Evolutionary conservation across 2,113 vertebrate genomes (phyloP), one percentile per base, ranked within the genome.

Genomic region (Haemorhous mexicanus): DNA sequence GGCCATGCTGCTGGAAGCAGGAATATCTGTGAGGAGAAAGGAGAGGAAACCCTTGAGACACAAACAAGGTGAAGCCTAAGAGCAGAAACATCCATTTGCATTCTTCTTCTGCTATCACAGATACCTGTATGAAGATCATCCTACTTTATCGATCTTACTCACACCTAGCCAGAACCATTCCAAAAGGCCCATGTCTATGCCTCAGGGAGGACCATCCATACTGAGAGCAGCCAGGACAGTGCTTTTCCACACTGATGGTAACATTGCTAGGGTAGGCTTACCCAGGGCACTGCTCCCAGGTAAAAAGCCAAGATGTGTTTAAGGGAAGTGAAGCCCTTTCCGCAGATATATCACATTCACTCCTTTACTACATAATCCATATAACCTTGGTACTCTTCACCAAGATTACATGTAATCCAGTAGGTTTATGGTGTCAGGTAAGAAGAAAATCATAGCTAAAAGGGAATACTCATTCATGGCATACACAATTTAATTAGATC

Each of bases 1-100:
- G 56, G 99, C 98, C 99, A 99, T 99, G 70, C 67, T 87, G 77
- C 89, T 93, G 78, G 62, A 79, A 81, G 85, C 88, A 93, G 75
- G 53, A 91, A 19, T 90, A 83, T 90, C 98, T 98, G 79, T 52
- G 61, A 55, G 46, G 47, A 96, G 50, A 74, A 80, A 94, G 70
- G 21, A 95, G 33, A 43, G 92, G 18, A 32, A 91, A 75, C 33
- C 43, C 59, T 12, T 85, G 35, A 94, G 62, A 67, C 5, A 68
- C 2, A 70, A 87, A 30, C 6, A 87, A 70, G 16, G 13, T 56
- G 20, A 70, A 83, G 12, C 27, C 21, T 58, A 59, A 72, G 28
- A 90, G 70, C 41, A 56, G 52, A 88, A 92, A 64, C 13, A 72
- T 22, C 58, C 18, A 19, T 43, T n/a, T 41, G 39, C 33, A 44